Conservation (phyloP, 2,113 vertebrate genomes). For the Blennius ocellaris region DNA sequence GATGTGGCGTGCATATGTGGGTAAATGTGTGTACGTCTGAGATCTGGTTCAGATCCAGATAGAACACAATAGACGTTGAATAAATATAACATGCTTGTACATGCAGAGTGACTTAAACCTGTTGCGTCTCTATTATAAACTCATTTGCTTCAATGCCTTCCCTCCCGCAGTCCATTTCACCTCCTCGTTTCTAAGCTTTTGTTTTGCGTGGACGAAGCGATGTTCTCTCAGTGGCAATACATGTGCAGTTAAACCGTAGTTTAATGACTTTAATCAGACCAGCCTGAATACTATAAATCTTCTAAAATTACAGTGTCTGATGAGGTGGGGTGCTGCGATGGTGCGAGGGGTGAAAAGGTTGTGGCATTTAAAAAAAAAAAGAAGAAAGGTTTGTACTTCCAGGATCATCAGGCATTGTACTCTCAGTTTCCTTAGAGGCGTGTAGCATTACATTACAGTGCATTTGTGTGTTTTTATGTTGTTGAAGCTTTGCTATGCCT, state of each 20-base stretch:
- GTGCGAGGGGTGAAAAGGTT: background rate
- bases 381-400: background rate
- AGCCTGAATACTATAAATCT: conserved; percentile 35
- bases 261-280: conserved; percentile 68
- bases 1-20: background rate
- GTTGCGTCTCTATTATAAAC: conserved; percentile 1
- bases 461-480: background rate
- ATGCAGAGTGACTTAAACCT: conserved; percentile 8
- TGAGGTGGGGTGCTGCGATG: too few relatives aligned
- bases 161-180: background rate
- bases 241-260: too few relatives aligned
- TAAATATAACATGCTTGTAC: too few relatives aligned
- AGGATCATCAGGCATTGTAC: conserved; percentile 34
- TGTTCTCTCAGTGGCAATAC: conserved; percentile 26
- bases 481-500: too few relatives aligned
- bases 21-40: background rate
- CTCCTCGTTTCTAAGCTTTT: conserved; percentile 10
- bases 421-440: conserved; percentile 32
- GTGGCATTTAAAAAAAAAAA: conserved; percentile 9
- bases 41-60: background rate
- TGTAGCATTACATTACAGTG: background rate
- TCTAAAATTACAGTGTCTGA: conserved; percentile 35
- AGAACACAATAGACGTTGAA: background rate
- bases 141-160: background rate
- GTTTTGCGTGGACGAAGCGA: conserved; percentile 10